Conservation (phyloP, 2,888 invertebrate genomes). For the Eristalinus sepulchralis region DNA sequence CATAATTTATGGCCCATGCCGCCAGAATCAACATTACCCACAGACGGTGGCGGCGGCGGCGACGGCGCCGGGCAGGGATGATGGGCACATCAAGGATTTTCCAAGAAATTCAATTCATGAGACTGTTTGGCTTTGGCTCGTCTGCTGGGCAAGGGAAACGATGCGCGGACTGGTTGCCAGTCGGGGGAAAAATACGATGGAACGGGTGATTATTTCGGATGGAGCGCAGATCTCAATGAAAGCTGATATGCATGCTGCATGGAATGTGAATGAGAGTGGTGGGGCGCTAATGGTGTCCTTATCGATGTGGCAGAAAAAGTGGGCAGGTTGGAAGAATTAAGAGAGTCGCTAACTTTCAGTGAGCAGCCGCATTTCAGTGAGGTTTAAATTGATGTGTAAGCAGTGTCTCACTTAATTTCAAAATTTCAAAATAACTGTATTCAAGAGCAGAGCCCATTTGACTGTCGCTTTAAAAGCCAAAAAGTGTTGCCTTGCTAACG, state of each 20-base stretch:
- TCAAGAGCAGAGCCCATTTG: too few relatives aligned
- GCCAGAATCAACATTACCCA: conserved; percentile 12
- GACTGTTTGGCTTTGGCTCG: neutral
- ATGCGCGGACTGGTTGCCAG: conserved; percentile 6
- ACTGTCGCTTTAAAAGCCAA: too few relatives aligned
- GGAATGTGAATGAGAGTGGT: neutral
- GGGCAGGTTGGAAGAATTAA: too few relatives aligned
- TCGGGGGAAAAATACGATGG: neutral
- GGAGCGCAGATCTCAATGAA: neutral
- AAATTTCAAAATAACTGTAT: too few relatives aligned
- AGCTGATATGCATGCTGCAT: neutral
- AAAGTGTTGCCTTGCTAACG: too few relatives aligned
- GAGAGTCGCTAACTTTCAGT: too few relatives aligned
- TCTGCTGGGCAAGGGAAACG: neutral
- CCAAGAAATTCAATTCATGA: conserved; percentile 1
- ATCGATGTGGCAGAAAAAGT: too few relatives aligned
- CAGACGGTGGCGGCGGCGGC: too few relatives aligned
- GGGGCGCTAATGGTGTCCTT: too few relatives aligned
- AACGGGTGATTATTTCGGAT: neutral
- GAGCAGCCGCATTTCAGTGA: too few relatives aligned
- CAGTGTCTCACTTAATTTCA: too few relatives aligned
- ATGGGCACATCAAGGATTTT: conserved; percentile 19
- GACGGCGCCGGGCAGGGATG: neutral
- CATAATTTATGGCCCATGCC: conserved; percentile 66
- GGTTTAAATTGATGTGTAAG: too few relatives aligned